phyloP scores from a whole-genome alignment of 2,888 invertebrate species.

The Eupeodes latifasciatus region DNA sequence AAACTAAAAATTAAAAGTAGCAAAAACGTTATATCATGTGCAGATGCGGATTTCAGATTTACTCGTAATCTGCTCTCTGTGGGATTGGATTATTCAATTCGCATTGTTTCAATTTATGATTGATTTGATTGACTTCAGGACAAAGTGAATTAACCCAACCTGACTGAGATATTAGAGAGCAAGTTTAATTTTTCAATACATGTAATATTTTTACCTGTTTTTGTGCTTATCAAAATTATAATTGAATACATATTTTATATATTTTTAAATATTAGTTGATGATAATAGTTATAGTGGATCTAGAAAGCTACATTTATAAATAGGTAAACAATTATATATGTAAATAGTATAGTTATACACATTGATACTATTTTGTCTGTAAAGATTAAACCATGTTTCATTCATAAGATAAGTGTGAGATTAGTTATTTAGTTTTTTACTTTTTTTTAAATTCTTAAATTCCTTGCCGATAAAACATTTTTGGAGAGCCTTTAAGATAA shows the following conservation, averaged over 20 bases:
- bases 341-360: conserved; percentile 63
- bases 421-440: conserved; percentile 38
- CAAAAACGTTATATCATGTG: not conserved
- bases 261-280: conserved; percentile 23
- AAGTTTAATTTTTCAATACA: not conserved
- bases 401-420: conserved; percentile 74
- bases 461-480: conserved; percentile 67
- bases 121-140: conserved; percentile 9
- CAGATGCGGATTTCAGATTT: too few relatives aligned
- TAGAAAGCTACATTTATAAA: conserved; percentile 71
- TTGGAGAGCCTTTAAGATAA: conserved; percentile 68
- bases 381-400: conserved; percentile 76
- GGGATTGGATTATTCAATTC: conserved; percentile 27
- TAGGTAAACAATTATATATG: conserved; percentile 68
- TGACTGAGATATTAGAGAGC: too few relatives aligned
- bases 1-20: not conserved
- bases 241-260: not conserved
- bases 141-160: not conserved
- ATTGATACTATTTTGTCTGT: conserved; percentile 47
- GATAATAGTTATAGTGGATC: not conserved
- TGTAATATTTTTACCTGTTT: not conserved
- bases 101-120: not conserved
- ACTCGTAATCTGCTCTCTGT: not conserved
- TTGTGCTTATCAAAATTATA: not conserved
- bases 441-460: conserved; percentile 6